Percentiles rank a stretch among this genome's conserved stretches.
Conservation (phyloP, 2,797 vertebrate species). For the Pangasius sanitwongsei region DNA sequence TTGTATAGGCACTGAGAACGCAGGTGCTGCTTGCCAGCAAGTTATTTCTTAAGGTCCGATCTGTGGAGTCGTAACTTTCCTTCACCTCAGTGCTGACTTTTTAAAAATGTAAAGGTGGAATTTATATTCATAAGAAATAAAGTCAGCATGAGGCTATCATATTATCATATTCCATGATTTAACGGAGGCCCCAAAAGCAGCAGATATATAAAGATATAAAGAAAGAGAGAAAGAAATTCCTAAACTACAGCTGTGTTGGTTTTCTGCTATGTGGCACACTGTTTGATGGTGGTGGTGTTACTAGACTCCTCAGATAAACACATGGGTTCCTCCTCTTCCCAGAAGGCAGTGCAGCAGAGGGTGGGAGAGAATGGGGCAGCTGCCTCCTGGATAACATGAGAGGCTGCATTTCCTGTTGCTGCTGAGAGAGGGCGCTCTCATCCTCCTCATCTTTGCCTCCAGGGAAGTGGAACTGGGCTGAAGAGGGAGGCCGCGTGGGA, state of each 20-base stretch:
- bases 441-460: constrained; percentile 69
- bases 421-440: constrained; percentile 68
- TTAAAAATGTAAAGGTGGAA: neutral
- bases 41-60: neutral
- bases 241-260: constrained; percentile 74
- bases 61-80: constrained; percentile 15
- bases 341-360: constrained; percentile 44
- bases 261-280: constrained; percentile 66
- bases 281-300: constrained; percentile 61
- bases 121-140: constrained; percentile 25
- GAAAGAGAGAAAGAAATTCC: neutral
- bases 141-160: constrained; percentile 4
- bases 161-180: constrained; percentile 19
- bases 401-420: constrained; percentile 85
- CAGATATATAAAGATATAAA: constrained; percentile 8
- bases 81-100: constrained; percentile 9
- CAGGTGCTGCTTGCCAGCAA: constrained; percentile 28
- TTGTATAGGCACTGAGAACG: constrained; percentile 3
- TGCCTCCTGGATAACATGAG: constrained; percentile 80
- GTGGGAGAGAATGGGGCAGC: constrained; percentile 63
- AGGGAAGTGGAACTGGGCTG: constrained; percentile 75
- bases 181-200: constrained; percentile 8
- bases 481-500: constrained; percentile 51
- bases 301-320: constrained; percentile 77
- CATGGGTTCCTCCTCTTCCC: constrained; percentile 78